Conservation (phyloP, 2,113 vertebrate species). For the Marmota monax region DNA sequence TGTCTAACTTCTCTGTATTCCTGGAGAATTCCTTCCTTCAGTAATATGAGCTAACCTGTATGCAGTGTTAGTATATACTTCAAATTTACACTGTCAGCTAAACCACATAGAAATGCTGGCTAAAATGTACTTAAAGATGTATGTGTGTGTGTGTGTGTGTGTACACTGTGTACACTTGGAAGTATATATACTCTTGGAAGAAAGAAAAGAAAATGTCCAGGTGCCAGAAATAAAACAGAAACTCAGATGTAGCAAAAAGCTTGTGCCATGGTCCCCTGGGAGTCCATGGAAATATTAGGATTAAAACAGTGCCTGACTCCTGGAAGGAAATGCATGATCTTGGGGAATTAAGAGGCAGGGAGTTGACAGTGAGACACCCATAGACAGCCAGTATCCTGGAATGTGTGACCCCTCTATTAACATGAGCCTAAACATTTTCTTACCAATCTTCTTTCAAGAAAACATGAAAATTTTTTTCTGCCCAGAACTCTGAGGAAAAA, state of each 20-base stretch:
- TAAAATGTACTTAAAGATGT: background rate
- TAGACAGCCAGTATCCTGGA: background rate
- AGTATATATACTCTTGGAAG: background rate
- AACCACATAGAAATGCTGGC: background rate
- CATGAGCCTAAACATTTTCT: background rate
- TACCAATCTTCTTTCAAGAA: background rate
- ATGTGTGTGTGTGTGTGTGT: too few species aligned
- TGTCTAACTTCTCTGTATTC: background rate
- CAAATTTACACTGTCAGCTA: background rate
- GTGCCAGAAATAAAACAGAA: background rate
- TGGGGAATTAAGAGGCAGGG: background rate
- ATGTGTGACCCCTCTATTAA: background rate
- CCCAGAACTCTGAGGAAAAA: background rate
- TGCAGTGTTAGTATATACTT: background rate
- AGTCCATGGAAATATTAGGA: background rate
- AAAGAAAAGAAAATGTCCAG: background rate
- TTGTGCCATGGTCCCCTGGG: background rate
- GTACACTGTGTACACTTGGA: too few species aligned
- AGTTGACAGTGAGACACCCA: background rate
- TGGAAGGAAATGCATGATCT: background rate
- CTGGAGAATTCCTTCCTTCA: background rate
- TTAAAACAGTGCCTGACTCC: background rate
- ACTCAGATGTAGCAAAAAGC: background rate
- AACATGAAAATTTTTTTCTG: conserved; percentile 46
- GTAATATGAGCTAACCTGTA: background rate